Evolutionary conservation across 2,113 vertebrate genomes (phyloP), one percentile per base, ranked within the genome.

Genomic region (Mixornis gularis): DNA sequence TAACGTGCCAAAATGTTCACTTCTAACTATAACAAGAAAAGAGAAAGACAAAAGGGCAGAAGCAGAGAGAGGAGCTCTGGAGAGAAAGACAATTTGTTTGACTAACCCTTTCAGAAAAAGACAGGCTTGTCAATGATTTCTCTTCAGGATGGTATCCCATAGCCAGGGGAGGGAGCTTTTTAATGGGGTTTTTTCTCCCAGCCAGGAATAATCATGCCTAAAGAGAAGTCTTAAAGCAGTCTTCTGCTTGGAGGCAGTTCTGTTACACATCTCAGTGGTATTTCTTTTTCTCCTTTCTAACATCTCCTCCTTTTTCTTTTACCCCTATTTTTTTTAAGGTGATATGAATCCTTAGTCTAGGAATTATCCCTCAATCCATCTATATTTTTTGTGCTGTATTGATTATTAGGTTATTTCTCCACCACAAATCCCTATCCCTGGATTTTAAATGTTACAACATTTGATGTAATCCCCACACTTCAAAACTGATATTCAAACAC

Each of bases 1-100:
- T 96, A 97, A 97, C 3, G 24, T 96, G 94, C 70, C 94, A 95
- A 96, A 96, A 95, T 83, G 94, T 85, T 90, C 86, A 40, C 84
- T 95, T 48, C 82, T 92, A 89, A 90, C 89, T 90, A 84, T 79
- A 91, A 89, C 69, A 87, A 84, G 71, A 88, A 89, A 80, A 90
- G 85, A 90, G 81, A 85, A 56, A 82, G 79, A 85, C 85, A 89
- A 78, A 92, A 92, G 91, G 71, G 71, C 85, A 93, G 85, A 84
- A 68, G 34, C 1, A 3, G 74, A 26, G 51, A 89, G 30, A 88
- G 46, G 41, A 90, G 70, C 34, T 72, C 52, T 78, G 46, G 38
- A 4, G 5, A 91, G 73, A 87, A 84, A 83, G 43, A 56, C 77
- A 66, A 65, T 76, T 85, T 86, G 53, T 93, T 94, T 94, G 66